Evolutionary conservation across 2,888 invertebrate genomes (phyloP), one percentile per base, ranked within the genome.

Genomic region (Stegana nigrithorax): DNA sequence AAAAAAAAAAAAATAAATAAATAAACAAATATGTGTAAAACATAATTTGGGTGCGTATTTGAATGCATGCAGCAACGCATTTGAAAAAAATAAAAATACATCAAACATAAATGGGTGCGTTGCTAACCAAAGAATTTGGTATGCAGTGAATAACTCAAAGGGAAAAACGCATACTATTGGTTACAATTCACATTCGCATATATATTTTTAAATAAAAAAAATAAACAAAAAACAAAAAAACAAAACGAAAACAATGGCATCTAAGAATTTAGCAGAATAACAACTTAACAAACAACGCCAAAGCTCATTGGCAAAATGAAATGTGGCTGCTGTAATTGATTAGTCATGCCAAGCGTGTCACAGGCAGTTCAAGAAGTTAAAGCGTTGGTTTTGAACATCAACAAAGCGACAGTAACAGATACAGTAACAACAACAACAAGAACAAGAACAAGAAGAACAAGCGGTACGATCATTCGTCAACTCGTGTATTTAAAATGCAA

Each of bases 401-500:
- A 5, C 29, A 29, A 67, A 68, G 55, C 65, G 36, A 59, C 51
- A 47, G 19, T 51, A 21, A 39, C 36, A 59, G 17, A 36, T 39
- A 45, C 44, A 19, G 7, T 44, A 51, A 51, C 25, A 27, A 39
- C 32, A 19, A 51, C 12, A n/a, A 58, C 32, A 50, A 32, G n/a
- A 27, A 32, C 21, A 39, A 26, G 26, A 62, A 36, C 39, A 63
- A 58, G 53, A 61, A 36, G 44, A 63, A 29, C 29, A 29, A 29
- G 10, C 10, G 29, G 26, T 55, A 29, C 44, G 36, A 17, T 8
- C 59, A 45, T 29, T 39, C 59, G 32, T 45, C 59, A 32, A 27
- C 44, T 58, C 62, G 56, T 56, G 79, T 80, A 80, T 80, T 79
- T 80, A 80, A 80, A 80, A 80, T 80, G 78, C 78, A 80, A 68